Evolutionary conservation across 2,113 vertebrate genomes (phyloP).

Genomic region (Dolichotis patagonum): DNA sequence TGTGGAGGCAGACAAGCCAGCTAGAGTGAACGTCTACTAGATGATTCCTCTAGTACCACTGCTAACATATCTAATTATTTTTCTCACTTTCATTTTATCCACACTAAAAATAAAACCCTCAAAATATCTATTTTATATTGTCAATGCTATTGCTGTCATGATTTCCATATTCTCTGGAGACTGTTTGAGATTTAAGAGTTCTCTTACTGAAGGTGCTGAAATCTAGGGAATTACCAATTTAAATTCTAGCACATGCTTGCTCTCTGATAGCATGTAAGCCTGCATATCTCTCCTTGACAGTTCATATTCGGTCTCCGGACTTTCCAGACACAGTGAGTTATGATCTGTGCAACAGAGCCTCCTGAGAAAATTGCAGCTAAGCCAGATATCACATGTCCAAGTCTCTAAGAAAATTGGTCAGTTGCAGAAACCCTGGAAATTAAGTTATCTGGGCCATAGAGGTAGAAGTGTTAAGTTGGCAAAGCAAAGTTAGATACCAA

Average conservation of each 20-base stretch:
- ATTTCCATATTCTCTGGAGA: conserved; percentile 57
- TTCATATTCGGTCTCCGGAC: conserved; percentile 64
- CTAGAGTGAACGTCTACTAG: not conserved
- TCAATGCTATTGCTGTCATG: conserved; percentile 36
- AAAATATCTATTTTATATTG: conserved; percentile 60
- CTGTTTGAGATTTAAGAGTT: conserved; percentile 48
- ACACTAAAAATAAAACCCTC: conserved; percentile 69
- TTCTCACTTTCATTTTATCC: conserved; percentile 51
- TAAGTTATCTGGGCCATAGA: not conserved
- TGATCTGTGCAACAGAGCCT: conserved; percentile 38
- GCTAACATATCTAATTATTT: conserved; percentile 60
- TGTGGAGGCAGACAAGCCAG: not conserved
- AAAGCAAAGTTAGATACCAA: not conserved
- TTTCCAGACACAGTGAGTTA: conserved; percentile 60
- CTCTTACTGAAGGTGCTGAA: not conserved
- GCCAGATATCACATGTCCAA: not conserved
- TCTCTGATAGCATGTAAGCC: conserved; percentile 27
- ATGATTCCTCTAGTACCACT: not conserved
- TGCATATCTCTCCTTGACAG: conserved; percentile 67
- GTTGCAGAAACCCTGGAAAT: conserved; percentile 45
- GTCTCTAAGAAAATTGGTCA: not conserved
- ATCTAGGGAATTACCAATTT: conserved; percentile 64
- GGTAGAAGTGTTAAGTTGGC: not conserved
- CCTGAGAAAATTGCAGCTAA: conserved; percentile 41
- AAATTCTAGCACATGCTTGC: conserved; percentile 61